Evolutionary conservation across 2,797 vertebrate species (phyloP).

Genomic region (Sebastes miniatus): DNA sequence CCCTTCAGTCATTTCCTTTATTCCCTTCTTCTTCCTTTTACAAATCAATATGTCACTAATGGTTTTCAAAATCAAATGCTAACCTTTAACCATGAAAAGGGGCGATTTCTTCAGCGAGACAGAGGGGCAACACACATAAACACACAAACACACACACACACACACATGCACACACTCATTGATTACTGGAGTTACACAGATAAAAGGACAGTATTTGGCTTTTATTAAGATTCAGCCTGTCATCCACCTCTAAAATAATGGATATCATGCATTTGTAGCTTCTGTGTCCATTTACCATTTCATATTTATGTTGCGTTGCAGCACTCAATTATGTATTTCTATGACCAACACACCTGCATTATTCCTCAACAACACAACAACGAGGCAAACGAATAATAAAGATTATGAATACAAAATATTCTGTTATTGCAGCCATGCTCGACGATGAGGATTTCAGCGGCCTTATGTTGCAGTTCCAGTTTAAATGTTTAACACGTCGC

Average conservation of each 20-base stretch:
- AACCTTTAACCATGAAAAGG: slow-evolving; percentile 58
- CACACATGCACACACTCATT: neutral
- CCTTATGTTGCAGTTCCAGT: neutral
- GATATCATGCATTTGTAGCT: neutral
- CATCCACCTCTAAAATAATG: slow-evolving; percentile 3
- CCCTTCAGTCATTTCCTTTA: slow-evolving; percentile 22
- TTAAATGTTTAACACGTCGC: neutral
- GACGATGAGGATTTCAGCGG: no score
- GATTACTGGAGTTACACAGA: slow-evolving; percentile 30
- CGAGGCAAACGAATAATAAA: neutral
- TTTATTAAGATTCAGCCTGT: slow-evolving; percentile 35
- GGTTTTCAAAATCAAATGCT: slow-evolving; percentile 63
- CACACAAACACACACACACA: neutral
- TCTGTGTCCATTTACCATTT: slow-evolving; percentile 10
- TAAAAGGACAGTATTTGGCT: slow-evolving; percentile 38
- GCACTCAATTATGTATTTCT: neutral
- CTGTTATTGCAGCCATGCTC: neutral
- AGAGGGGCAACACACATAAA: neutral
- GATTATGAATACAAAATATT: neutral
- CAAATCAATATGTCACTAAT: slow-evolving; percentile 65
- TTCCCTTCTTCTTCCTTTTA: slow-evolving; percentile 33
- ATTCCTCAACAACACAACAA: neutral
- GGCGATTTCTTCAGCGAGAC: slow-evolving; percentile 28
- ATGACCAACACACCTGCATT: neutral
- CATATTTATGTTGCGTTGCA: neutral